Evolutionary conservation across 2,888 invertebrate species (phyloP).

Genomic region (Noctua janthina): DNA sequence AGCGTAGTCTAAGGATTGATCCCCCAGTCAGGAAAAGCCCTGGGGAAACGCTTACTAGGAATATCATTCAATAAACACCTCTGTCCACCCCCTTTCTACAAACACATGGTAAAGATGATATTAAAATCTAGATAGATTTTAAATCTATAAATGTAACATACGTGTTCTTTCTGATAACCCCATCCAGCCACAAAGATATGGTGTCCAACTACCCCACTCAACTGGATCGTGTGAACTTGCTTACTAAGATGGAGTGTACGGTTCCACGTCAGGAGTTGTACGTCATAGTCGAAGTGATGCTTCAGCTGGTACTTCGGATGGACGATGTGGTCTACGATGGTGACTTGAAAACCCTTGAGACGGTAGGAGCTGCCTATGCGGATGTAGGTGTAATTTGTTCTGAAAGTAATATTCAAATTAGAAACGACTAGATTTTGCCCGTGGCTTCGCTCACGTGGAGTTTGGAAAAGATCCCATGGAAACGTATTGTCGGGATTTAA

Average conservation of each 20-base stretch:
- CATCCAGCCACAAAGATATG: slow-evolving; percentile 78
- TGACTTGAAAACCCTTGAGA: slow-evolving; percentile 69
- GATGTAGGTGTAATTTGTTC: slow-evolving; percentile 69
- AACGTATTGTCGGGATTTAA: not conserved
- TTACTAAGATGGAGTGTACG: slow-evolving; percentile 69
- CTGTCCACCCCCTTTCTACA: no score
- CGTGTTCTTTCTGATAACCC: slow-evolving; percentile 81
- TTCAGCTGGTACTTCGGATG: slow-evolving; percentile 75
- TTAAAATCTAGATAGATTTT: not conserved
- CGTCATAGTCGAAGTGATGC: slow-evolving; percentile 81
- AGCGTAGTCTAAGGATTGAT: no score
- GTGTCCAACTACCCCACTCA: slow-evolving; percentile 69
- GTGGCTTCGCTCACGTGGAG: not conserved
- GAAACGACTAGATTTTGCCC: not conserved
- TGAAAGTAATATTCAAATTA: slow-evolving; percentile 14
- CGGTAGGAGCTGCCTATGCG: slow-evolving; percentile 76
- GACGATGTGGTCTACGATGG: slow-evolving; percentile 70
- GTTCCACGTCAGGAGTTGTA: slow-evolving; percentile 74
- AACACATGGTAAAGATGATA: no score
- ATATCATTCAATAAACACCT: no score
- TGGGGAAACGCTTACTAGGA: no score
- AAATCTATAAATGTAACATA: slow-evolving; percentile 55
- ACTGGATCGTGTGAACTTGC: slow-evolving; percentile 66
- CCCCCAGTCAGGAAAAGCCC: no score
- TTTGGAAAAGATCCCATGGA: not conserved